These are phyloP conservation scores for Neodiprion lecontei DNA, from an alignment of 1,140 invertebrate genomes.

Conservation along the genomic window DNA sequence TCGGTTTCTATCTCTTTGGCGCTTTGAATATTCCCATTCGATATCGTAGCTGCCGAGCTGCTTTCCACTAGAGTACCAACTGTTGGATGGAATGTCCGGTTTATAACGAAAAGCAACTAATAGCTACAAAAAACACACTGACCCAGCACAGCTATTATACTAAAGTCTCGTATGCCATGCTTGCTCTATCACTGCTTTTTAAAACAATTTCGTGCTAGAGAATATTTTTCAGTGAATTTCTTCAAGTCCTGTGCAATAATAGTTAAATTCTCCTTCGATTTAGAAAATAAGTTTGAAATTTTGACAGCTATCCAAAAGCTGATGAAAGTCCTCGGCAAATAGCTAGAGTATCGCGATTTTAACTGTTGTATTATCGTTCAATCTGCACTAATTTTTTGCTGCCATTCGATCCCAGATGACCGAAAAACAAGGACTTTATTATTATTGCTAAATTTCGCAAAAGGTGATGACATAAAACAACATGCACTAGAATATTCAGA, in stretches of 20 bases:
- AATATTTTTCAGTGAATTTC: background rate
- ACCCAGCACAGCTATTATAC: background rate
- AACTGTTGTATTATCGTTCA: no score
- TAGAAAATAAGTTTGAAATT: no score
- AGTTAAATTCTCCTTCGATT: background rate
- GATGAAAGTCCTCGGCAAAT: no score
- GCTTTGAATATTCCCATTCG: conserved; percentile 32
- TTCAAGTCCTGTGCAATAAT: background rate
- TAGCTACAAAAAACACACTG: background rate
- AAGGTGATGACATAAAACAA: background rate
- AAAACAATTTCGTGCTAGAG: background rate
- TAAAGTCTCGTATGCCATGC: background rate
- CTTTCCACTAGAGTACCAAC: conserved; percentile 33
- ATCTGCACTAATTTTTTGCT: no score
- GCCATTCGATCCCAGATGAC: no score
- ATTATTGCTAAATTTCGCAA: no score
- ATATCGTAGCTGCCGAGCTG: conserved; percentile 25
- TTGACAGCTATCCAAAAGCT: no score
- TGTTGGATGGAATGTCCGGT: conserved; percentile 33
- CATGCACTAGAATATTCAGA: background rate
- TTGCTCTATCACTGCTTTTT: background rate
- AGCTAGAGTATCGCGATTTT: no score
- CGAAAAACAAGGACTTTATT: no score
- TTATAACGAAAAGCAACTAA: background rate
- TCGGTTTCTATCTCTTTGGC: conserved; percentile 50